Percentiles rank a stretch among this genome's conserved stretches.
Conservation (phyloP, 2,113 vertebrate genomes). For the Athene cunicularia region DNA sequence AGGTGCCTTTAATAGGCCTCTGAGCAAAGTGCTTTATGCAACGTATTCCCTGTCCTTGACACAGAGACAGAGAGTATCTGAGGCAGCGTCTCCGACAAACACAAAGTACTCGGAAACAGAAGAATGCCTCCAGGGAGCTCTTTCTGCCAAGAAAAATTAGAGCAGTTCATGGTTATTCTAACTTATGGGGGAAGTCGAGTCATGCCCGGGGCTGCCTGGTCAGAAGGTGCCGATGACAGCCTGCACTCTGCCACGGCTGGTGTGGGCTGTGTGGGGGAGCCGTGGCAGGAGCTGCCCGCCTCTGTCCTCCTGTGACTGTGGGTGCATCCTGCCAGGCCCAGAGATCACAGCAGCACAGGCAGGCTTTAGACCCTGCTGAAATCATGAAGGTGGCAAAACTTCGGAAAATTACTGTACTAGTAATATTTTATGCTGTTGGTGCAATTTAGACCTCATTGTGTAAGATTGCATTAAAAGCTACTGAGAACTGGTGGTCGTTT, state of each 20-base stretch:
- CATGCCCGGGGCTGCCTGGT: fast-evolving
- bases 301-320: fast-evolving
- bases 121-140: conserved; percentile 14
- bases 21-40: conserved; percentile 48
- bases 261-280: neutral
- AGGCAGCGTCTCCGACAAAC: neutral
- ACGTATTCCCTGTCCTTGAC: neutral
- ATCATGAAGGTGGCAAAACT: neutral
- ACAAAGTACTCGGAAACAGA: neutral
- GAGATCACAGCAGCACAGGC: fast-evolving
- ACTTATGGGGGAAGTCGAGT: neutral
- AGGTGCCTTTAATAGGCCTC: conserved; percentile 46
- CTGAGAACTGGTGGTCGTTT: neutral
- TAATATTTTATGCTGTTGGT: neutral
- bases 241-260: fast-evolving
- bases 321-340: fast-evolving
- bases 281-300: neutral
- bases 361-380: neutral
- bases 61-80: neutral
- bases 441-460: neutral
- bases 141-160: conserved; percentile 47
- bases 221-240: neutral
- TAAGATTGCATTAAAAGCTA: neutral
- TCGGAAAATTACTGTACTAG: neutral
- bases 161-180: neutral